Evolutionary conservation across 2,888 invertebrate genomes (phyloP), one percentile per base, ranked within the genome.

Genomic region (Alloscopus bannaensis): DNA sequence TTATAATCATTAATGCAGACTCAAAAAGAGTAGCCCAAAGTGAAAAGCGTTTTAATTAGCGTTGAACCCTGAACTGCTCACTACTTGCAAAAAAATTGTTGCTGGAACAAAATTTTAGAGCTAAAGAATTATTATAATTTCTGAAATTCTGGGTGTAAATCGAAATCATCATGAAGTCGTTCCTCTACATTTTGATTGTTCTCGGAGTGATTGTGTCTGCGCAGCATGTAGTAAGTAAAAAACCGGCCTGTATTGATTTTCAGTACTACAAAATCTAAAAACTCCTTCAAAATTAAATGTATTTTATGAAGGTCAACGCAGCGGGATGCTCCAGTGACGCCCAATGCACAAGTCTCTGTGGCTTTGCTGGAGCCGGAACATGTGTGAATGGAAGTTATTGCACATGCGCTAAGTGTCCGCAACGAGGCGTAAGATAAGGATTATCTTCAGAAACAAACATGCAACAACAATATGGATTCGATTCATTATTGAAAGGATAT

Each of bases 191-290:
- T n/a, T n/a, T n/a, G n/a, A n/a, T n/a, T n/a, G n/a, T n/a, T n/a
- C n/a, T n/a, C n/a, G n/a, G n/a, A n/a, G n/a, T n/a, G n/a, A n/a
- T n/a, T n/a, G n/a, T n/a, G n/a, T n/a, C n/a, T 50, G 20, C 13
- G 36, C 13, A 36, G 36, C 36, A 36, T 36, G 18, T 42, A n/a
- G 18, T 18, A 42, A 42, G n/a, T n/a, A n/a, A n/a, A 4, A 52
- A 52, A 22, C 24, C 24, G 47, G 18, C n/a, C 36, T 36, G 36
- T 36, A 36, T 36, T 36, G 13, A 36, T 36, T 36, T 6, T 36
- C 6, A 36, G 13, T 36, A 36, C 8, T 55, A 4, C 16, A 18
- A 11, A 87, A 90, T 88, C 90, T 90, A 36, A 36, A 36, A 13
- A 8, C 36, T 6, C 36, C 8, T 36, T 36, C 36, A 36, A 13